Conservation (phyloP, 2,797 vertebrate species). For the Lagodon rhomboides region DNA sequence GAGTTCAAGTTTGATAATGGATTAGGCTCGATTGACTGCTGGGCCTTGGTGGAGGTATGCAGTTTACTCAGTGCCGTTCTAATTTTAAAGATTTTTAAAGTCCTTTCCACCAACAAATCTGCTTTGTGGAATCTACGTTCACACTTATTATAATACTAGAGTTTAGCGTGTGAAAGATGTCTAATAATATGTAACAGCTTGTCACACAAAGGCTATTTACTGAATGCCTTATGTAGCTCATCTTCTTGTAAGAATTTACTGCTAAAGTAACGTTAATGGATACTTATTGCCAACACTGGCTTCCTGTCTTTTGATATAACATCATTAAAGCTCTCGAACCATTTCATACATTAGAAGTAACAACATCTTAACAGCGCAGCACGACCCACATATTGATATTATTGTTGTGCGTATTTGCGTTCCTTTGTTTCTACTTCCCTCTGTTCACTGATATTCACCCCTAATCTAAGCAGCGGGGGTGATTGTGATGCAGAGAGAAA, state of each 20-base stretch:
- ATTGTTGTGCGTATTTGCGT: not conserved
- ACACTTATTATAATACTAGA: no score
- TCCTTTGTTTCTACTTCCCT: not conserved
- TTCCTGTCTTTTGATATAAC: no score
- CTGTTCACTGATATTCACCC: constrained; percentile 30
- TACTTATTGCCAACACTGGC: not conserved
- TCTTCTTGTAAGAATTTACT: not conserved
- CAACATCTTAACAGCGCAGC: no score
- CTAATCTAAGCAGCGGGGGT: not conserved
- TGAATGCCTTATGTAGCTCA: not conserved
- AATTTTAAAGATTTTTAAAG: no score
- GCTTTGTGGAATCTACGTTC: no score
- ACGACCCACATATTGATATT: not conserved
- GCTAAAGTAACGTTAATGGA: not conserved
- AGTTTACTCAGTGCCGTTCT: no score
- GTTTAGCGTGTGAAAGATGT: not conserved
- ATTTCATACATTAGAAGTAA: no score
- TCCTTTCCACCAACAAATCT: no score
- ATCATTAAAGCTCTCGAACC: no score
- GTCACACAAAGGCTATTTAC: not conserved
- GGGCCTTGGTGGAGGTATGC: no score
- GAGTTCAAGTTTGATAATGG: no score
- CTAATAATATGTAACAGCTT: not conserved
- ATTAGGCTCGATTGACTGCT: no score
- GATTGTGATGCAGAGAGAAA: constrained; percentile 38